Evolutionary conservation across 1,140 invertebrate species (phyloP), one percentile per base, ranked within the genome.

Genomic region (Bombus polaris): DNA sequence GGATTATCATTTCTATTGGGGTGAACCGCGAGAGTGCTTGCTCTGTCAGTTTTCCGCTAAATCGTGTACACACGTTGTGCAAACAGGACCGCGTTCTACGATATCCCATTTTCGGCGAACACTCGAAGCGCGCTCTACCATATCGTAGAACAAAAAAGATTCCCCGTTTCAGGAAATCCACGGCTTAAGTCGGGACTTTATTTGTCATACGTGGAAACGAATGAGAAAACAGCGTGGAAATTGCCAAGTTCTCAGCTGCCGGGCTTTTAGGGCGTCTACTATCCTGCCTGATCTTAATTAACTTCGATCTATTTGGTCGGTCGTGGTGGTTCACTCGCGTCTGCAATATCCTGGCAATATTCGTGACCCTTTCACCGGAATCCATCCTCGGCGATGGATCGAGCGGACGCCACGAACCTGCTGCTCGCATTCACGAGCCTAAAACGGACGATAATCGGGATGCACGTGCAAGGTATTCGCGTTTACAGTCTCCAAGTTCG

Each of bases 1-100:
- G 59, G 53, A 82, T 75, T 75, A 65, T 82, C 72, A 66, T 82
- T 65, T 82, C 57, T 37, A 75, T 82, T 10, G 71, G 25, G 81
- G 81, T 13, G 71, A 82, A 66, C 71, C 71, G 70, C 72, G 68
- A 28, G 37, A 22, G 35, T 13, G 32, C 74, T 59, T 22, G 74
- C 35, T n/a, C n/a, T 35, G 71, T 57, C 79, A 42, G 35, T 10
- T n/a, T 37, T 32, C 37, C 22, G 66, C 25, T 81, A 47, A 71
- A 81, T 71, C 53, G 42, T 80, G 59, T 53, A 42, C 65, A 22
- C 74, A 39, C 53, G 35, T 76, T 32, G 18, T 10, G 73, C 44
- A 53, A 59, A 59, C 74, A 39, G 13, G 22, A n/a, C n/a, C 22
- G 12, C 72, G n/a, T 32, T 15, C 28, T 28, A 9, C 72, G n/a